These are phyloP conservation scores for Hyperoodon ampullatus DNA, from an alignment of 2,113 vertebrate genomes.

Conservation along the genomic window DNA sequence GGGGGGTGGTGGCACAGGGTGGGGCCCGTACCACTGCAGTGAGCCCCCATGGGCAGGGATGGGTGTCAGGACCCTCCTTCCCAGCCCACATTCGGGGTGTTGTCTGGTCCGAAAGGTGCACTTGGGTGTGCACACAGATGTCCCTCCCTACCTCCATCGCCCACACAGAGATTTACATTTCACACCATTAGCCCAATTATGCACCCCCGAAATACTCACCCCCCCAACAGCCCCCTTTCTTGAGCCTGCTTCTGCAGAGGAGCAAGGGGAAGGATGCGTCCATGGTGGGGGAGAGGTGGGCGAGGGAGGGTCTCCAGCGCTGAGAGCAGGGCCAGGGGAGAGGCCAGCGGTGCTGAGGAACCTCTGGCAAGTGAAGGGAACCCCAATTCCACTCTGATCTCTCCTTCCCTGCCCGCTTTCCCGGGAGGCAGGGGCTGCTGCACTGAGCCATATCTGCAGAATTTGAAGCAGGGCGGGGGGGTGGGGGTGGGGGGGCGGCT, in stretches of 20 bases:
- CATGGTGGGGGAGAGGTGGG: background rate
- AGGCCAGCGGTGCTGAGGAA: background rate
- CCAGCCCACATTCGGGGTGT: background rate
- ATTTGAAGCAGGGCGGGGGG: constrained; percentile 68
- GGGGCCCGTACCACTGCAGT: constrained; percentile 61
- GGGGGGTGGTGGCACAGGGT: constrained; percentile 7
- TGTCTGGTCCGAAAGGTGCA: background rate
- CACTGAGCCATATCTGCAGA: constrained; percentile 67
- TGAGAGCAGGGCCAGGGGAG: background rate
- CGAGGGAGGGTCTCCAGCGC: background rate
- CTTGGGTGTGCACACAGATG: background rate
- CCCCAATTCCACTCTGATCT: background rate
- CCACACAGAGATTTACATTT: background rate
- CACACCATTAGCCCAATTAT: constrained; percentile 53
- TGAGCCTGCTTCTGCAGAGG: background rate
- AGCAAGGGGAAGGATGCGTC: background rate
- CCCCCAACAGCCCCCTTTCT: background rate
- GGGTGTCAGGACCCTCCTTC: background rate
- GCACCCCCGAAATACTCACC: background rate
- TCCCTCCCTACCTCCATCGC: background rate
- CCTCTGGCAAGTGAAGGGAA: constrained; percentile 23
- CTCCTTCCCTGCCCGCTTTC: constrained; percentile 46
- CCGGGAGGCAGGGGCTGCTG: constrained; percentile 61
- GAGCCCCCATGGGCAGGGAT: background rate
- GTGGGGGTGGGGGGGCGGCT: constrained; percentile 39